Evolutionary conservation across 2,888 invertebrate species (phyloP), one percentile per base, ranked within the genome.

Genomic region (Drosophila subquinaria): DNA sequence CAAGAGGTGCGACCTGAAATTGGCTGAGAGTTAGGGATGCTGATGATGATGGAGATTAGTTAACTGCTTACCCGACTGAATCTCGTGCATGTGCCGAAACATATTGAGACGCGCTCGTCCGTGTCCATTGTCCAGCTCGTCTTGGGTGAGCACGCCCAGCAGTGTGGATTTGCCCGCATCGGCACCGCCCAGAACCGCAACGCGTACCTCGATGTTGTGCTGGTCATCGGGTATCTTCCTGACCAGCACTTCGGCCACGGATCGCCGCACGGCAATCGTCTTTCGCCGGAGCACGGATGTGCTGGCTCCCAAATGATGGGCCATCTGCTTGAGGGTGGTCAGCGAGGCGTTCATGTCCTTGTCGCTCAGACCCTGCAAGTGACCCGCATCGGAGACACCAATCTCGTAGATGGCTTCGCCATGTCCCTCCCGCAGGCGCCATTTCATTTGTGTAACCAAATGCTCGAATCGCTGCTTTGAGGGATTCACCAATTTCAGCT

Each of bases 361-460:
- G 61, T 95, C 95, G 0, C 95, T 95, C 6, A 99, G 94, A 4
- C 99, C 99, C 10, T 96, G 95, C 80, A 99, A 94, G 57, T 96
- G 95, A 0, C 98, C 98, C 88, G 96, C 97, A 93, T 98, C 98
- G 67, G 97, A 96, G 2, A 98, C 98, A 0, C 99, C 99, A 55
- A 99, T 97, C 93, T 99, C 98, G 93, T 99, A 99, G 74, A 99
- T 97, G 0, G 99, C 99, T 92, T 98, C 97, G 0, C 99, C 99
- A 79, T 98, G 97, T 33, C 99, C 98, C 93, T 98, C 98, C 0
- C 97, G 95, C 10, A 99, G 94, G 0, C 99, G 95, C 99, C 99
- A 99, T 94, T 99, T 99, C 95, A 99, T 95, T 95, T 99, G 99
- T 0, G 99, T 99, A 20, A 99, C 98, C 35, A 99, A 94, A 93